Evolutionary conservation across 2,113 vertebrate species (phyloP), one percentile per base, ranked within the genome.

Genomic region (Romanogobio albipinnatus): DNA sequence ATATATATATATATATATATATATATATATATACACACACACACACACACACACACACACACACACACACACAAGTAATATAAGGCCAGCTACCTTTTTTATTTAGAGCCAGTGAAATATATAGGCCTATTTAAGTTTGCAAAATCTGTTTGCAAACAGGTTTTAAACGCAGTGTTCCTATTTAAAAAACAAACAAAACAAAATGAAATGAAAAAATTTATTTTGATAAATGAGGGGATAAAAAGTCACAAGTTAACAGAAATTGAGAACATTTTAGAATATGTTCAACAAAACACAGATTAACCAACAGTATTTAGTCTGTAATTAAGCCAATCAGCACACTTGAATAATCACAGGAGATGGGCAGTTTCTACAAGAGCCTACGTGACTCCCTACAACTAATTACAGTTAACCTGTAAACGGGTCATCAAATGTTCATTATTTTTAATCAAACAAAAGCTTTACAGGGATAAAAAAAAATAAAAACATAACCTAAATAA

Each of bases 311-410:
- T 76, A 86, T 91, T 90, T 91, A 92, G 19, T 47, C 83, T 58
- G 86, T 87, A 82, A 84, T 90, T 89, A 90, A 91, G 86, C 87
- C 91, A 75, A 73, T 81, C 89, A 70, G 85, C 86, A 89, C 90
- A 84, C 78, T 76, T 82, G 86, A 86, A 33, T 84, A 89, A 92
- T 91, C 92, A 90, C 87, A 91, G 84, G 66, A 22, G 79, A 81
- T 36, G 66, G 26, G n/a, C 49, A 64, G 58, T 76, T 77, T 81
- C 43, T 85, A 85, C 83, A 87, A 62, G 76, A 83, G 86, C 79
- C 77, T 88, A 77, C 24, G 64, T 76, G 39, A 62, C 29, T 82
- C 80, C 43, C 81, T 90, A 89, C 89, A 86, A 79, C 53, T 47
- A 26, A 74, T 11, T 43, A 76, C 75, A 36, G 17, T 29, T 58